Percentiles rank a stretch among this genome's conserved stretches.
Evolutionary conservation across 2,113 vertebrate genomes (phyloP).

Genomic region (Microtus ochrogaster): DNA sequence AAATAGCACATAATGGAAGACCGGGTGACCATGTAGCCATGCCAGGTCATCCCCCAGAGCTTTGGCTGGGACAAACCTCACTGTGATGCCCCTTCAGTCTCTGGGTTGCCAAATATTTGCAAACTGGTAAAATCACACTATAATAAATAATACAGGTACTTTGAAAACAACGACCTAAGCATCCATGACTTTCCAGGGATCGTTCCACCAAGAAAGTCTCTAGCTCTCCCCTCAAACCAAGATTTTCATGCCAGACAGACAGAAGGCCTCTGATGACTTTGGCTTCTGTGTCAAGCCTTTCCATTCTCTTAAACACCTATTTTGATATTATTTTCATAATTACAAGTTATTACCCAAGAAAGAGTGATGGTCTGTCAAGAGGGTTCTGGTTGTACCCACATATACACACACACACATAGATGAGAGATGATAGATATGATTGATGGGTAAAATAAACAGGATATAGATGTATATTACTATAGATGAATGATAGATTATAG

Average conservation of each 20-base stretch:
- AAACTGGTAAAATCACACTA: too few relatives aligned
- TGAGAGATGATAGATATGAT: not conserved
- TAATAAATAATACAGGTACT: too few relatives aligned
- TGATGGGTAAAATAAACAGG: not conserved
- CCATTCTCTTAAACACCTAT: not conserved
- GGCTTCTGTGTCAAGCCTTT: not conserved
- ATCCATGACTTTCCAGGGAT: too few relatives aligned
- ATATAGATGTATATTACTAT: not conserved
- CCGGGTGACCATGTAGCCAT: too few relatives aligned
- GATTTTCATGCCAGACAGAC: not conserved
- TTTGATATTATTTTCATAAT: constrained; percentile 16
- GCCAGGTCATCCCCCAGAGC: too few relatives aligned
- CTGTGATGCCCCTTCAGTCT: too few relatives aligned
- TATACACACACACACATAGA: not conserved
- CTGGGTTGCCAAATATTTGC: too few relatives aligned
- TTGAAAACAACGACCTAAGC: too few relatives aligned
- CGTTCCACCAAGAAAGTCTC: not conserved
- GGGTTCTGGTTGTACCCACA: not conserved
- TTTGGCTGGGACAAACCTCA: too few relatives aligned
- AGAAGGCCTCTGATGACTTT: not conserved
- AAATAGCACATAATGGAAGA: too few relatives aligned
- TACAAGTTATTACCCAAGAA: constrained; percentile 14
- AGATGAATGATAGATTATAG: not conserved
- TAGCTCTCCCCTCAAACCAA: not conserved
- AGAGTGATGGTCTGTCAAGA: not conserved